Evolutionary conservation across 2,888 invertebrate species (phyloP).

Genomic region (Ochropleura plecta): DNA sequence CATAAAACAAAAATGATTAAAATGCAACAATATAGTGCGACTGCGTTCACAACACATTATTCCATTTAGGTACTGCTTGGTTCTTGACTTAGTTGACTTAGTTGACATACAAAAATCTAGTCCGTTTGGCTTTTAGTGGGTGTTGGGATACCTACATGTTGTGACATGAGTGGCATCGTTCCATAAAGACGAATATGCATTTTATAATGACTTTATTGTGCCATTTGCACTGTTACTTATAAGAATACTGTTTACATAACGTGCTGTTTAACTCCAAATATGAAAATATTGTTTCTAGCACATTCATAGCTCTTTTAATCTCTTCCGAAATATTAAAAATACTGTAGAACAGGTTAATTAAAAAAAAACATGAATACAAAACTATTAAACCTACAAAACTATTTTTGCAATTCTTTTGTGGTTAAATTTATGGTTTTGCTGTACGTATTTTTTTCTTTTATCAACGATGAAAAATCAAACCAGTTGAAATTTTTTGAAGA

Average conservation of each 20-base stretch:
- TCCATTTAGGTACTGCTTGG: constrained; percentile 73
- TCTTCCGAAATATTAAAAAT: neutral
- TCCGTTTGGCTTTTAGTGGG: constrained; percentile 54
- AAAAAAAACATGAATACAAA: neutral
- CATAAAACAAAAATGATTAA: constrained; percentile 83
- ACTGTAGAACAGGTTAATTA: neutral
- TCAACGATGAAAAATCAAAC: neutral
- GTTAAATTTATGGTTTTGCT: neutral
- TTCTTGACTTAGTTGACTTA: constrained; percentile 69
- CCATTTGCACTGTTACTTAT: constrained; percentile 30
- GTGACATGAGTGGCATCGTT: constrained; percentile 32
- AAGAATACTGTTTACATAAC: constrained; percentile 22
- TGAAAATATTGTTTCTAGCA: constrained; percentile 19
- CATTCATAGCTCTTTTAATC: neutral
- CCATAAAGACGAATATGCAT: constrained; percentile 36
- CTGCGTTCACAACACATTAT: constrained; percentile 76
- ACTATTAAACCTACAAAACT: neutral
- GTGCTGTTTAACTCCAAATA: constrained; percentile 14
- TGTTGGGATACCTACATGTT: constrained; percentile 60
- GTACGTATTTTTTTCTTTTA: neutral
- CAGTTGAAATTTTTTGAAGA: neutral
- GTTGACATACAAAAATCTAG: constrained; percentile 70
- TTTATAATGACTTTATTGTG: constrained; percentile 31
- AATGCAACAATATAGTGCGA: constrained; percentile 78
- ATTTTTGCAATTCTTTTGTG: neutral